Evolutionary conservation across 2,113 vertebrate genomes (phyloP).

Genomic region (Tilapia sparmanii): DNA sequence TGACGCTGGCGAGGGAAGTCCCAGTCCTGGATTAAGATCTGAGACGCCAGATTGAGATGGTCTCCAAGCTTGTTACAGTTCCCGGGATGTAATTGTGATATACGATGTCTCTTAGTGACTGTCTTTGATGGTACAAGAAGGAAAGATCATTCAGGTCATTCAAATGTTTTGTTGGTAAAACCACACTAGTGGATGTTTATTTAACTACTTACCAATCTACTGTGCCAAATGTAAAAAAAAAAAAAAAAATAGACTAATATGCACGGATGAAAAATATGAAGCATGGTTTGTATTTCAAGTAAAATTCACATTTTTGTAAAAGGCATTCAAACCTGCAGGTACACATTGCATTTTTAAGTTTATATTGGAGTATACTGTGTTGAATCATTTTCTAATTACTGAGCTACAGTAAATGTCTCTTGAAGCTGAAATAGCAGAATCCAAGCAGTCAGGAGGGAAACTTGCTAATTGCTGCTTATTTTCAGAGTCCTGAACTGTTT

Average conservation of each 20-base stretch:
- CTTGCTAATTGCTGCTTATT: neutral
- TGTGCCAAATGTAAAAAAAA: neutral
- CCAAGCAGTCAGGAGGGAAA: neutral
- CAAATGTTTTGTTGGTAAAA: neutral
- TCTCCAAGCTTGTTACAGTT: neutral
- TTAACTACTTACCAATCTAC: neutral
- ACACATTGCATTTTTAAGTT: neutral
- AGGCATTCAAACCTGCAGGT: neutral
- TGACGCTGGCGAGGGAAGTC: neutral
- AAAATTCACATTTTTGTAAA: neutral
- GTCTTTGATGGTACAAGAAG: neutral
- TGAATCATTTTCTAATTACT: neutral
- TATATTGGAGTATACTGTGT: neutral
- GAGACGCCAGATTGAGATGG: neutral
- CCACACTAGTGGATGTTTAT: neutral
- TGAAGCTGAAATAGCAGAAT: neutral
- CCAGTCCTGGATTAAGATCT: neutral
- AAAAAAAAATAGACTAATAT: fast-evolving
- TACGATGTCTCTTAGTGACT: fast-evolving
- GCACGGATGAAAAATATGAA: neutral
- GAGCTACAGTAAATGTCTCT: neutral
- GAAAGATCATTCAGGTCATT: neutral
- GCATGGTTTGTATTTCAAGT: neutral
- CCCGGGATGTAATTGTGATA: neutral
- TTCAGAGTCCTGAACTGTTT: neutral